Conservation (phyloP, 2,113 vertebrate species). For the Nesogale talazaci region DNA sequence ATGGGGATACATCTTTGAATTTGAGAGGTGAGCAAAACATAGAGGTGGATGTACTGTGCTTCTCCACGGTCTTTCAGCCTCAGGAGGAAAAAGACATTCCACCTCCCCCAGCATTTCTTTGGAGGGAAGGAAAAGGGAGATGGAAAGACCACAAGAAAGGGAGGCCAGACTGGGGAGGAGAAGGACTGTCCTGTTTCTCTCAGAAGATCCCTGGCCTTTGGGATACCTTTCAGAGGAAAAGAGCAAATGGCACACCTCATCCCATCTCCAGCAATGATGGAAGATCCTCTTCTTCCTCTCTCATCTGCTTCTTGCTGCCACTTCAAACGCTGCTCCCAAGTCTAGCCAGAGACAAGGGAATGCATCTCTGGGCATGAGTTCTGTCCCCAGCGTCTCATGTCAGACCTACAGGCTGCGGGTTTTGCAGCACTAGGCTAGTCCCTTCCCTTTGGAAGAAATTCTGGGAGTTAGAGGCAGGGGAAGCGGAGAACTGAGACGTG, state of each 20-base stretch:
- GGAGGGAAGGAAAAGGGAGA: not conserved
- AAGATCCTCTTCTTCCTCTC: not conserved
- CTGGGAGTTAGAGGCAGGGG: not conserved
- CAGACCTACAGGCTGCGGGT: not conserved
- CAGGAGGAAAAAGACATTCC: accelerated
- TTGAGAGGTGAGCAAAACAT: not conserved
- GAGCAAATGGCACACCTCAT: not conserved
- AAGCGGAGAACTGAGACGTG: not conserved
- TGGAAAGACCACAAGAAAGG: not conserved
- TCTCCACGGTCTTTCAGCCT: not conserved
- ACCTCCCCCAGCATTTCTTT: accelerated
- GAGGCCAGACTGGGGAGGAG: accelerated
- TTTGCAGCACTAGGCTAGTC: accelerated
- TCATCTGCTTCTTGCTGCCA: not conserved
- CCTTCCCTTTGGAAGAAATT: not conserved
- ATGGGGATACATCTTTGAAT: too few species aligned
- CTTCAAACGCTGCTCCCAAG: slow-evolving; percentile 54
- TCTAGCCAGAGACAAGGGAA: not conserved
- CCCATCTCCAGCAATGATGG: not conserved
- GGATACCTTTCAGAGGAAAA: not conserved
- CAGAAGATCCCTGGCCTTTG: not conserved
- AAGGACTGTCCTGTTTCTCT: not conserved
- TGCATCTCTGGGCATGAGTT: accelerated
- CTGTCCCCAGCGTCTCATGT: accelerated
- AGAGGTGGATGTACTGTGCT: accelerated